A percentile compares a stretch with the other conserved stretches of the same genome.
Evolutionary conservation across 2,888 invertebrate species (phyloP).

Genomic region (Volucella zonaria): DNA sequence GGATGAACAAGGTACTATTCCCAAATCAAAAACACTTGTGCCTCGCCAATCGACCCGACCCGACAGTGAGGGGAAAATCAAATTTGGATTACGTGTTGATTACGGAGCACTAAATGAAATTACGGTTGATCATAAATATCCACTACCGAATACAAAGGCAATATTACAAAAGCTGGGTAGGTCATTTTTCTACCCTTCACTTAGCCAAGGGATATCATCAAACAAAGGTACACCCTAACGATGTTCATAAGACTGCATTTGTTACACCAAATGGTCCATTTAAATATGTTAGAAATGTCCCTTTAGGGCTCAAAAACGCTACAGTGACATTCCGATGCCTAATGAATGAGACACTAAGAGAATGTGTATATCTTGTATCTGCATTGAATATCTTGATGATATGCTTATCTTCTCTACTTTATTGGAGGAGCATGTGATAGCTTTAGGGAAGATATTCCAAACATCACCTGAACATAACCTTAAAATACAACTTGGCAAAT

Average conservation of each 20-base stretch:
- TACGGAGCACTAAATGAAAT: neutral
- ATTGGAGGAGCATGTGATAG: too few relatives aligned
- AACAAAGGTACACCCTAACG: too few relatives aligned
- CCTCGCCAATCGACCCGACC: slow-evolving; percentile 13
- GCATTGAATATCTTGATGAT: too few relatives aligned
- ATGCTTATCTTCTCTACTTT: too few relatives aligned
- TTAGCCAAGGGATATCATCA: too few relatives aligned
- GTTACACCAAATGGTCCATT: neutral
- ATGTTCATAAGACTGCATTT: neutral
- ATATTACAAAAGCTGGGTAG: slow-evolving; percentile 6
- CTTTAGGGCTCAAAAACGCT: too few relatives aligned
- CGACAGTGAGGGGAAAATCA: neutral
- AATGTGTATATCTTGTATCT: too few relatives aligned
- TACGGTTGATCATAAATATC: neutral
- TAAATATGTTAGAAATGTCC: neutral
- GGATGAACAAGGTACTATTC: slow-evolving; percentile 26
- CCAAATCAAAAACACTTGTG: slow-evolving; percentile 26
- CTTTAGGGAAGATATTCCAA: too few relatives aligned
- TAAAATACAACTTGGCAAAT: too few relatives aligned
- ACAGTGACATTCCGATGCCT: too few relatives aligned
- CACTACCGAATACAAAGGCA: slow-evolving; percentile 1
- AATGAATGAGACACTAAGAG: too few relatives aligned
- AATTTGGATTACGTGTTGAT: slow-evolving; percentile 12
- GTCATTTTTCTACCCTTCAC: neutral
- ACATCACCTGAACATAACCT: too few relatives aligned